phyloP scores from a whole-genome alignment of 1,140 invertebrate species.

The Drosophila bifasciata region DNA sequence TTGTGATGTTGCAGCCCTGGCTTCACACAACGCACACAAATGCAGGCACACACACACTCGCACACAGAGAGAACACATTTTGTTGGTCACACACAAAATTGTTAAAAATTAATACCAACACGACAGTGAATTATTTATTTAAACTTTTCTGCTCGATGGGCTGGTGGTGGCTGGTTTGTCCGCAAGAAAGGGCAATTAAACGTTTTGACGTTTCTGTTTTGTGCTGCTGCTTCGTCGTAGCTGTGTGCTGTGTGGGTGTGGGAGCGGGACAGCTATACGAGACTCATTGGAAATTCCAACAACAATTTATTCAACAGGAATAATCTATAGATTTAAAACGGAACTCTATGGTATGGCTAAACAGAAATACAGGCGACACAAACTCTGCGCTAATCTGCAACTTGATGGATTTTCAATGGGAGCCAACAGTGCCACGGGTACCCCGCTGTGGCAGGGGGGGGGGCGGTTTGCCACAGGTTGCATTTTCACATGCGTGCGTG shows the following conservation, averaged over 20 bases:
- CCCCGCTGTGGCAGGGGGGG: not conserved
- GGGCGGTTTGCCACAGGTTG: slow-evolving; percentile 60
- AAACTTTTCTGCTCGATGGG: too few relatives aligned
- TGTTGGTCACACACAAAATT: slow-evolving; percentile 1
- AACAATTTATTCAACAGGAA: slow-evolving; percentile 68
- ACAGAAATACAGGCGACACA: not conserved
- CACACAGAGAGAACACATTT: slow-evolving; percentile 17
- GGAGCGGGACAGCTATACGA: slow-evolving; percentile 60
- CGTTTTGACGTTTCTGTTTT: slow-evolving; percentile 53
- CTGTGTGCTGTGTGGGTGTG: slow-evolving; percentile 26
- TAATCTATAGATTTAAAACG: slow-evolving; percentile 33
- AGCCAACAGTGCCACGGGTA: not conserved
- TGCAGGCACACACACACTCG: slow-evolving; percentile 1
- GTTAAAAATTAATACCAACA: slow-evolving; percentile 12
- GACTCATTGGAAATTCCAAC: slow-evolving; percentile 73
- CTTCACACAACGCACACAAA: slow-evolving; percentile 3
- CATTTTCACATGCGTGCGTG: slow-evolving; percentile 54
- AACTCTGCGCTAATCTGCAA: slow-evolving; percentile 4
- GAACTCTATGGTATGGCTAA: slow-evolving; percentile 9
- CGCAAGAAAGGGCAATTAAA: slow-evolving; percentile 11
- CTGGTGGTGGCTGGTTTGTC: too few relatives aligned
- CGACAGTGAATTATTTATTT: slow-evolving; percentile 24
- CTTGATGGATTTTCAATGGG: slow-evolving; percentile 44
- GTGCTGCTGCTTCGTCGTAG: slow-evolving; percentile 37
- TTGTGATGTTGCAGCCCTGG: slow-evolving; percentile 50